These are phyloP conservation scores for Sinodicranocentrus sp. DNA, from an alignment of 2,888 invertebrate genomes.

Conservation along the genomic window DNA sequence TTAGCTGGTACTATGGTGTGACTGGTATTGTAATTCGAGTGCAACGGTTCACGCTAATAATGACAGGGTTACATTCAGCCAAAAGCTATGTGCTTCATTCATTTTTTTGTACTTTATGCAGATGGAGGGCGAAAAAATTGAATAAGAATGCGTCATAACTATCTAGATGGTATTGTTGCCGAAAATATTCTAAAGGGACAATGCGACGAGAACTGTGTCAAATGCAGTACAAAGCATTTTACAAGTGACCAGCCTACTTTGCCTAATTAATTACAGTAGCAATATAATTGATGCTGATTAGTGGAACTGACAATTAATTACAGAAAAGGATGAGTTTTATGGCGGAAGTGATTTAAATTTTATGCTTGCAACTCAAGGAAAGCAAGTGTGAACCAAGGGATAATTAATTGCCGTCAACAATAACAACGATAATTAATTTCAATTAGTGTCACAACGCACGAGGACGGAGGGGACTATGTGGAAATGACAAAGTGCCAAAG, in stretches of 20 bases:
- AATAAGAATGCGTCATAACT: not conserved
- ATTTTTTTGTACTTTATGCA: not conserved
- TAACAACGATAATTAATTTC: conserved; percentile 60
- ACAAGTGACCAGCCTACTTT: conserved; percentile 16
- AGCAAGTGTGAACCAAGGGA: not conserved
- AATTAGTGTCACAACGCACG: conserved; percentile 43
- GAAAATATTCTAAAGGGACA: not conserved
- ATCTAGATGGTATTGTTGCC: not conserved
- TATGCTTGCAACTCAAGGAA: conserved; percentile 15
- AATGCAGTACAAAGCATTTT: too few relatives aligned
- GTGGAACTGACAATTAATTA: conserved; percentile 51
- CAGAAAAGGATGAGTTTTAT: conserved; percentile 24
- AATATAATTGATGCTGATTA: conserved; percentile 48
- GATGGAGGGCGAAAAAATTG: too few relatives aligned
- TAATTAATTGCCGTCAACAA: conserved; percentile 25
- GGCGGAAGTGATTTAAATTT: conserved; percentile 53
- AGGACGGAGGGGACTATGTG: not conserved
- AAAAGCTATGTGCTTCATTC: not conserved
- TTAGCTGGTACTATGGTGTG: conserved; percentile 41
- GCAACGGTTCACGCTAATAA: conserved; percentile 13
- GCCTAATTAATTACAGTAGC: conserved; percentile 38
- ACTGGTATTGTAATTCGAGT: conserved; percentile 57
- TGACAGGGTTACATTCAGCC: conserved; percentile 5
- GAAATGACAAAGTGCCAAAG: not conserved
- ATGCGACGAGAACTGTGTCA: not conserved